Evolutionary conservation across 2,113 vertebrate genomes (phyloP).

Genomic region (Pluvialis apricaria): DNA sequence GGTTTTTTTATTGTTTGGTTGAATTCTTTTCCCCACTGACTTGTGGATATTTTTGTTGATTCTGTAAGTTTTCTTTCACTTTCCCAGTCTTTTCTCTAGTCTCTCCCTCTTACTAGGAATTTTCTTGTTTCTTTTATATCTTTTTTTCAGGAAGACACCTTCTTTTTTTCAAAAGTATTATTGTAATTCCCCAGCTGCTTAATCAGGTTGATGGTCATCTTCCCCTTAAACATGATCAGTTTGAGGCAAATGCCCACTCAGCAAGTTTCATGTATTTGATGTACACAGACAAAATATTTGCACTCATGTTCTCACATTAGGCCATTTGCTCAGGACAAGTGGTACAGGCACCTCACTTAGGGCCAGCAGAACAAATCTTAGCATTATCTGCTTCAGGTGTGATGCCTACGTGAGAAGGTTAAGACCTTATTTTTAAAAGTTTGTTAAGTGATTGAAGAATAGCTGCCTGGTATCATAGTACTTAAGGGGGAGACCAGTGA

Average conservation of each 20-base stretch:
- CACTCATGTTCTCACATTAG: neutral
- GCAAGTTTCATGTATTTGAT: neutral
- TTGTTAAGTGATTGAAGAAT: neutral
- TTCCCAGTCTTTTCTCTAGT: neutral
- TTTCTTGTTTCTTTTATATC: neutral
- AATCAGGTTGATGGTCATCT: neutral
- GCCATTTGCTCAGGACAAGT: rapidly evolving
- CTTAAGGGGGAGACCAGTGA: neutral
- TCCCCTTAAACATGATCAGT: neutral
- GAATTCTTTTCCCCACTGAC: neutral
- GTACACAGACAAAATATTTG: neutral
- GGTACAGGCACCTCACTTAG: neutral
- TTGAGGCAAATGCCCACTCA: neutral
- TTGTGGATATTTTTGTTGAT: neutral
- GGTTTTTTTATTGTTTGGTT: rapidly evolving
- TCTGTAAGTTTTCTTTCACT: neutral
- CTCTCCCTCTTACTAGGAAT: neutral
- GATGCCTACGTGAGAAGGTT: neutral
- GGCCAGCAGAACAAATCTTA: neutral
- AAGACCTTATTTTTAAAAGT: neutral
- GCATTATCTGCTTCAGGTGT: neutral
- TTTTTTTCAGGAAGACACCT: neutral
- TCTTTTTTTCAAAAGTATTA: neutral
- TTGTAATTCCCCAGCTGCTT: neutral
- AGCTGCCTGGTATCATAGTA: no score